phyloP scores from a whole-genome alignment of 1,140 invertebrate species.

The Heliconius himera region DNA sequence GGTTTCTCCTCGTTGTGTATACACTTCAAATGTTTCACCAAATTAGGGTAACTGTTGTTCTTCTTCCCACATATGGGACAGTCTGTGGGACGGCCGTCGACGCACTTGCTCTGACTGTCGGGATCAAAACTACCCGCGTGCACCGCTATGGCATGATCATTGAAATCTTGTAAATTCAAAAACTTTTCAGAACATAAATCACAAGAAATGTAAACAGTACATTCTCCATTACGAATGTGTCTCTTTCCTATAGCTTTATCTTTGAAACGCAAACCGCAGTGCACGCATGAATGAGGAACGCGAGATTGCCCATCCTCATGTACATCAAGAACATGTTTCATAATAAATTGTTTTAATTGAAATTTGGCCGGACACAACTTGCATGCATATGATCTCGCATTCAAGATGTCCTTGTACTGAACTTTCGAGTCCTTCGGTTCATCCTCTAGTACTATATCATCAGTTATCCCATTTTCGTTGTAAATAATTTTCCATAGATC shows the following conservation, averaged over 20 bases:
- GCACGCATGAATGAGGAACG: conserved; percentile 70
- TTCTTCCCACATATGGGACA: conserved; percentile 81
- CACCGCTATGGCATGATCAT: conserved; percentile 74
- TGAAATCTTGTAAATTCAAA: conserved; percentile 76
- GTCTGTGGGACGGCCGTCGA: conserved; percentile 75
- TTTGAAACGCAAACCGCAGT: conserved; percentile 74
- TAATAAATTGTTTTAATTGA: conserved; percentile 79
- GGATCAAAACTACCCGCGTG: conserved; percentile 74
- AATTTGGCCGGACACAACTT: conserved; percentile 79
- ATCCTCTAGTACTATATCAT: conserved; percentile 74
- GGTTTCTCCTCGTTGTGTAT: conserved; percentile 77
- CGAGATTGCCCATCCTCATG: conserved; percentile 77
- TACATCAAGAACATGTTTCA: conserved; percentile 79
- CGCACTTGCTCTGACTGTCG: conserved; percentile 70
- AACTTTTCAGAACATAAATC: conserved; percentile 80
- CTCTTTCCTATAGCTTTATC: conserved; percentile 75
- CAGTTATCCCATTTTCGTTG: conserved; percentile 76
- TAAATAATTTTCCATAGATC: conserved; percentile 80
- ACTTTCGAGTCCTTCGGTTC: conserved; percentile 67
- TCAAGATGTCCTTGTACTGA: conserved; percentile 79
- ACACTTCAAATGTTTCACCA: conserved; percentile 81
- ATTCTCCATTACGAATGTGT: conserved; percentile 78
- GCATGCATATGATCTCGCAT: conserved; percentile 77
- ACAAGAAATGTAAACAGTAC: conserved; percentile 77
- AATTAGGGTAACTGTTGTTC: conserved; percentile 80